Percentiles rank a stretch among this genome's conserved stretches.
Evolutionary conservation across 2,113 vertebrate species (phyloP).

Genomic region (Nerophis ophidion): DNA sequence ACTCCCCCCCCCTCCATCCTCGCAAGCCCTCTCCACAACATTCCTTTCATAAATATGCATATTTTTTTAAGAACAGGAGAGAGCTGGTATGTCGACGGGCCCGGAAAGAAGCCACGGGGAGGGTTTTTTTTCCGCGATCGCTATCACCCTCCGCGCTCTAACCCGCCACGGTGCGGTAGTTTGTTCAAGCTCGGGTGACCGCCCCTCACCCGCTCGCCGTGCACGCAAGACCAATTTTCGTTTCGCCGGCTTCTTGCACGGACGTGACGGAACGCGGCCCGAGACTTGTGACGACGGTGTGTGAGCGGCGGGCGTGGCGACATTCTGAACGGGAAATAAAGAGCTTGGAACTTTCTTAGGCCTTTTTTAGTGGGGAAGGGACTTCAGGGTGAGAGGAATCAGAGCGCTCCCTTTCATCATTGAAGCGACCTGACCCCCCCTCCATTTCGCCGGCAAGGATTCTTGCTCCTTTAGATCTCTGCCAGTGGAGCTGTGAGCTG

Average conservation of each 20-base stretch:
- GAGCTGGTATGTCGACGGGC: constrained; percentile 53
- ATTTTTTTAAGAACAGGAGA: constrained; percentile 53
- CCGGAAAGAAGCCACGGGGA: constrained; percentile 37
- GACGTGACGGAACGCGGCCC: constrained; percentile 20
- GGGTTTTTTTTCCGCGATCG: constrained; percentile 29
- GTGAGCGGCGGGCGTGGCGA: constrained; percentile 33
- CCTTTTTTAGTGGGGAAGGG: constrained; percentile 4
- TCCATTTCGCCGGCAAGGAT: constrained; percentile 43
- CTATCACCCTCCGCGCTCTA: constrained; percentile 29
- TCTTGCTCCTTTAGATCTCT: constrained; percentile 40
- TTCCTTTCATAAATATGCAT: constrained; percentile 67
- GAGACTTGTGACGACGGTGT: constrained; percentile 28
- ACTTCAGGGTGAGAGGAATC: constrained; percentile 21
- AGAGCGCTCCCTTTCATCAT: constrained; percentile 45
- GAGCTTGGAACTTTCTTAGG: neutral
- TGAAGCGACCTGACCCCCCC: constrained; percentile 13
- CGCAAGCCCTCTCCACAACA: constrained; percentile 45
- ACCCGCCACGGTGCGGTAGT: constrained; percentile 33
- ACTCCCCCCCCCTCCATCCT: constrained; percentile 20
- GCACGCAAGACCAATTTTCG: constrained; percentile 16
- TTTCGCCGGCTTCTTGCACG: constrained; percentile 36
- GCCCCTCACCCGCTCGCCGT: constrained; percentile 5
- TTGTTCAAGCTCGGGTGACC: constrained; percentile 41
- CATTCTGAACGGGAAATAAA: constrained; percentile 24
- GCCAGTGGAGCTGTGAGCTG: constrained; percentile 29